A percentile compares a stretch with the other conserved stretches of the same genome.
phyloP scores from a whole-genome alignment of 1,140 invertebrate species.

The Holcopasites calliopsidis region DNA sequence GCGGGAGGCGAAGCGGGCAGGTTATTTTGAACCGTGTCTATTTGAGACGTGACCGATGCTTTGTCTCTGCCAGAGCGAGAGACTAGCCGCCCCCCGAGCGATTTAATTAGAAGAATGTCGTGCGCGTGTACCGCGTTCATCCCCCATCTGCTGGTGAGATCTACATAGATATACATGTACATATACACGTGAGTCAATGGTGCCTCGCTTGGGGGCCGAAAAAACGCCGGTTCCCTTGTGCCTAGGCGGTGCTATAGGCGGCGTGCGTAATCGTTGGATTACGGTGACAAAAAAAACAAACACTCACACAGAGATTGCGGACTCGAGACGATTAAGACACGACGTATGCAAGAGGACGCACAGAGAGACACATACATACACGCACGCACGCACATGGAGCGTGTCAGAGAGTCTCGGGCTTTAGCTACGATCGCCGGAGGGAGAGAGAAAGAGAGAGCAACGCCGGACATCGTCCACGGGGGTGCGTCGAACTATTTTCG shows the following conservation, averaged over 20 bases:
- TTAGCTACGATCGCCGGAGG: constrained; percentile 58
- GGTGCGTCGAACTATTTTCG: neutral
- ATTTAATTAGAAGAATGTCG: constrained; percentile 59
- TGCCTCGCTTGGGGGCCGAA: neutral
- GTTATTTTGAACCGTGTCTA: constrained; percentile 71
- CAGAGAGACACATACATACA: no score
- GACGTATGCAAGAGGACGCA: constrained; percentile 25
- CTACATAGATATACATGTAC: no score
- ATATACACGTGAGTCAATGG: no score
- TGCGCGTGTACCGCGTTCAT: neutral
- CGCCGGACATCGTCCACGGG: neutral
- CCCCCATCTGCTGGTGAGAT: neutral
- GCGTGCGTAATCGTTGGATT: neutral
- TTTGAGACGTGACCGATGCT: constrained; percentile 64
- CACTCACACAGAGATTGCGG: constrained; percentile 14
- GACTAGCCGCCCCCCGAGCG: constrained; percentile 58
- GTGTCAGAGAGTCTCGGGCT: constrained; percentile 49
- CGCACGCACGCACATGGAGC: constrained; percentile 48
- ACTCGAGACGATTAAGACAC: constrained; percentile 26
- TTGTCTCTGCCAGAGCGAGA: constrained; percentile 62
- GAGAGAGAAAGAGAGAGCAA: no score
- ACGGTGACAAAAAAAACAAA: constrained; percentile 34
- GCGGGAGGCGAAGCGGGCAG: constrained; percentile 9
- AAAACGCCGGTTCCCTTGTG: constrained; percentile 25
- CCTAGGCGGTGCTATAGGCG: constrained; percentile 21